phyloP scores from a whole-genome alignment of 2,888 invertebrate genomes.

The Euproctis similis region DNA sequence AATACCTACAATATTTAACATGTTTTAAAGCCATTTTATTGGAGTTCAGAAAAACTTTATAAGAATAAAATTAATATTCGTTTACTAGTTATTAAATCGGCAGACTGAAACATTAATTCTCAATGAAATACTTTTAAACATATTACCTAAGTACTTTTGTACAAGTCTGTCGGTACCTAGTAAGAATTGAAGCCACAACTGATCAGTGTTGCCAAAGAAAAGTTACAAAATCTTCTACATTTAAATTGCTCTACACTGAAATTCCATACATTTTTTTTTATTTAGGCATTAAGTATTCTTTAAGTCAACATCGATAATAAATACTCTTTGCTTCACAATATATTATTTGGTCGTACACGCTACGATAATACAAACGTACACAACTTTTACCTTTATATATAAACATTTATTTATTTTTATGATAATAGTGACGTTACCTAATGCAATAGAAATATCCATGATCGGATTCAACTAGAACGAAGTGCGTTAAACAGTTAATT shows the following conservation, averaged over 20 bases:
- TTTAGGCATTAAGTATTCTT: not conserved
- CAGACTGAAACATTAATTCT: too few relatives aligned
- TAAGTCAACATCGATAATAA: conserved; percentile 23
- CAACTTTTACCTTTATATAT: conserved; percentile 43
- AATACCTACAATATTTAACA: too few relatives aligned
- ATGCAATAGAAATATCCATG: conserved; percentile 31
- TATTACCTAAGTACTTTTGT: too few relatives aligned
- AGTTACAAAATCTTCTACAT: conserved; percentile 16
- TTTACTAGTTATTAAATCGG: too few relatives aligned
- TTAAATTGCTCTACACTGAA: too few relatives aligned
- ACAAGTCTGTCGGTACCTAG: too few relatives aligned
- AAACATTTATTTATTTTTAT: conserved; percentile 46
- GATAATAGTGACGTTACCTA: too few relatives aligned
- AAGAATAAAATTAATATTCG: conserved; percentile 1
- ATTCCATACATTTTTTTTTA: not conserved
- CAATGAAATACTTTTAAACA: too few relatives aligned
- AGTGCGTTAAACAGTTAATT: conserved; percentile 45
- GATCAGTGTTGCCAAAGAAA: conserved; percentile 4
- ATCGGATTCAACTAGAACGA: conserved; percentile 39
- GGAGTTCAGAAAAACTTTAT: too few relatives aligned
- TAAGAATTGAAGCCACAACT: too few relatives aligned
- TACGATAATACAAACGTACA: conserved; percentile 52
- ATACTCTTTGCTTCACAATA: conserved; percentile 31
- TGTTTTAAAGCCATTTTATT: too few relatives aligned
- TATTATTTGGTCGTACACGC: conserved; percentile 55